Base-by-base conservation (phyloP, 2,888 invertebrate species). In the Ophioninae sp. region DNA sequence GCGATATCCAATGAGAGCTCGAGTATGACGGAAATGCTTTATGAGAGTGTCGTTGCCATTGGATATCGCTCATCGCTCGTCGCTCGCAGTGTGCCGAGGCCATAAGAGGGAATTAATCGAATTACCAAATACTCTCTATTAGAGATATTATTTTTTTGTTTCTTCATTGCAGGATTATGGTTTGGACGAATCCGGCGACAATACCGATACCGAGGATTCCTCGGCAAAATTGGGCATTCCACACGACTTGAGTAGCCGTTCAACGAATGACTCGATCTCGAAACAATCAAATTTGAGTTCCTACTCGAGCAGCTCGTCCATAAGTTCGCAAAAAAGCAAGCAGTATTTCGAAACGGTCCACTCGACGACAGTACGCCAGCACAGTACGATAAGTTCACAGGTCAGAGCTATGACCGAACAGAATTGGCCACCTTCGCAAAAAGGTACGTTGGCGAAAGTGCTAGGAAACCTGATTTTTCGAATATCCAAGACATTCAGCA, bases 151-250 rank as follows among this genome's bases (percentile, higher is more conserved):
- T 13, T 68, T 10, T 41, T 23, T 68, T 44, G 17, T 6, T 44
- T 71, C 61, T 37, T 6, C 71, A 51, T 78, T 91, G 80, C 93
- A 96, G 94, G 97, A 97, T 91, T 96, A 96, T 89, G 96, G 96
- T 51, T 93, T 97, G 85, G 96, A 96, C 90, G 96, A 96, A 90
- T 96, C 96, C 83, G 96, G 95, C 90, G 95, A 93, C 72, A 94
- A 94, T 88, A 94, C 94, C 0, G 95, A 94, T 68, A 95, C 95
- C 85, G 95, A 95, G 89, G 90, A 93, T 87, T 91, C 92, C n/a
- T 92, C 91, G 2, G 86, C 86, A 71, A 92, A 91, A 81, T 88
- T 89, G 74, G 88, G 88, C 61, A 87, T 87, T 30, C 89, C 90
- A 22, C 90, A 91, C 80, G 91, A 92, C 72, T 88, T 88, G 73